These are phyloP conservation scores for Dynastes hyllus DNA, from an alignment of 2,888 invertebrate species.

Conservation along the genomic window DNA sequence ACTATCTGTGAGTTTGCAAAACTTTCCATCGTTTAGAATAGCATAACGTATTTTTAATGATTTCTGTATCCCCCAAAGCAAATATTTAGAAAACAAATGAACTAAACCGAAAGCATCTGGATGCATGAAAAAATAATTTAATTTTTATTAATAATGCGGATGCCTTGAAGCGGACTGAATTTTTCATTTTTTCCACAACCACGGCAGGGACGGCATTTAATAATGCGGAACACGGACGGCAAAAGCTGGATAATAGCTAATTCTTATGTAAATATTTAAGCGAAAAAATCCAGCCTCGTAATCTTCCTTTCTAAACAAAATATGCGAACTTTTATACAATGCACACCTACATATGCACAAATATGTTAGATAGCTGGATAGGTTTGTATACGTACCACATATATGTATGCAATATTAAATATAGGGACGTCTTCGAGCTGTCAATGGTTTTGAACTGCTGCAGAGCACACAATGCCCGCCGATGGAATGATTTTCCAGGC, in stretches of 20 bases:
- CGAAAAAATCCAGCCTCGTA: background rate
- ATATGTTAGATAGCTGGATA: background rate
- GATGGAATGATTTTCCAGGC: too few relatives aligned
- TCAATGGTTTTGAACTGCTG: conserved; percentile 24
- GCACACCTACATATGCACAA: background rate
- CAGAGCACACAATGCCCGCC: conserved; percentile 32
- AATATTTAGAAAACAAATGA: background rate
- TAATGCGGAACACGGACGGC: background rate
- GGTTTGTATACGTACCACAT: background rate
- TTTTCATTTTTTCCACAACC: background rate
- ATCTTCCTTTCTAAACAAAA: background rate
- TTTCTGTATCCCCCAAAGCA: background rate
- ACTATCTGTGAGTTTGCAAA: too few relatives aligned
- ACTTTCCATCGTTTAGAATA: background rate
- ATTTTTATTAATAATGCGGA: too few relatives aligned
- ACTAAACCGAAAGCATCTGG: too few relatives aligned
- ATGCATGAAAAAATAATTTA: too few relatives aligned
- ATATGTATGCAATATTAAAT: background rate
- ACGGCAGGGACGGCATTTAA: background rate
- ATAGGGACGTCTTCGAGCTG: background rate
- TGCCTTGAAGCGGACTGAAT: too few relatives aligned
- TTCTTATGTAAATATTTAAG: conserved; percentile 26
- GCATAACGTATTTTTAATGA: background rate
- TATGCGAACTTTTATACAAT: background rate
- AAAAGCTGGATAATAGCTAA: conserved; percentile 13